phyloP scores from a whole-genome alignment of 2,888 invertebrate genomes.

The Drosophila anomalata region DNA sequence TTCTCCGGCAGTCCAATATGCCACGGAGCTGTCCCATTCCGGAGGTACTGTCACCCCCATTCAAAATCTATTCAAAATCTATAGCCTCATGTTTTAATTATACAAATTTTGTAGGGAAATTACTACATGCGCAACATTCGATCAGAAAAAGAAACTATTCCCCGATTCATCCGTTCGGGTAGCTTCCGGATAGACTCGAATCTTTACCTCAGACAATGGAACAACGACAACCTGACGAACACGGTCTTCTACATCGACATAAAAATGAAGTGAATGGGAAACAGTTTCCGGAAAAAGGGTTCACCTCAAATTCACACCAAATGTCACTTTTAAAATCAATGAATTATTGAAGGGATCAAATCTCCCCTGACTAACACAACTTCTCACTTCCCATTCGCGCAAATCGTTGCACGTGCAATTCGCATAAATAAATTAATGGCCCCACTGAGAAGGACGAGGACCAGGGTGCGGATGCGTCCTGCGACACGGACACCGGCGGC shows the following conservation, averaged over 20 bases:
- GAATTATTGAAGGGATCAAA: conserved; percentile 59
- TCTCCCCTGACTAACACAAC: conserved; percentile 63
- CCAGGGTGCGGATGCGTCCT: not conserved
- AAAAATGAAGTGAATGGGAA: conserved; percentile 31
- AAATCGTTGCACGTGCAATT: conserved; percentile 78
- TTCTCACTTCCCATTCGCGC: conserved; percentile 76
- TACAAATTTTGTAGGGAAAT: conserved; percentile 22
- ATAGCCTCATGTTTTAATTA: not conserved
- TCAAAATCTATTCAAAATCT: not conserved
- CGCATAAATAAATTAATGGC: conserved; percentile 80
- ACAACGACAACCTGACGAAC: conserved; percentile 30
- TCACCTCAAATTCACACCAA: conserved; percentile 6
- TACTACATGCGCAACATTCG: conserved; percentile 38
- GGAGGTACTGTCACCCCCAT: conserved; percentile 17
- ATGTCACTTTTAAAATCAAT: conserved; percentile 53
- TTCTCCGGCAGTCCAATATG: conserved; percentile 46
- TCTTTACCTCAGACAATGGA: conserved; percentile 34
- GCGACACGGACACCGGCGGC: conserved; percentile 19
- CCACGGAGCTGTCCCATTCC: conserved; percentile 35
- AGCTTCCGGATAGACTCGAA: conserved; percentile 33
- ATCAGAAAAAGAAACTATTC: conserved; percentile 35
- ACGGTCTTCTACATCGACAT: conserved; percentile 35
- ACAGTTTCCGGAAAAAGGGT: not conserved
- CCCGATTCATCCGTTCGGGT: conserved; percentile 39
- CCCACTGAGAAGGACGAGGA: conserved; percentile 28